phyloP scores from a whole-genome alignment of 92 coral and sea anemone genomes.

The Palythoa heliodiscus region DNA sequence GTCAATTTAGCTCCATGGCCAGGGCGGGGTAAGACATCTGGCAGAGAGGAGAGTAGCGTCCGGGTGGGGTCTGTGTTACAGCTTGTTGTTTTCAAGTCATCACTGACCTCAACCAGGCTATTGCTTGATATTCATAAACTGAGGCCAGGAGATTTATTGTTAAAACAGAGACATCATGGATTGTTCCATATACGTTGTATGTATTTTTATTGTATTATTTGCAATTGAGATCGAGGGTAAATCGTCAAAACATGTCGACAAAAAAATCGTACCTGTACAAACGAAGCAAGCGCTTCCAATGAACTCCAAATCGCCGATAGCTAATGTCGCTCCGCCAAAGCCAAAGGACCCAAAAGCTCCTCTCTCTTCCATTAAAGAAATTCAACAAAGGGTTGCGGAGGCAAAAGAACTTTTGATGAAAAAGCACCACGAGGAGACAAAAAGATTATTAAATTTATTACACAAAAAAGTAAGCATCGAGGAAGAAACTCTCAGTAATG shows the following conservation, averaged over 20 bases:
- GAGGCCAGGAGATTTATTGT: not conserved
- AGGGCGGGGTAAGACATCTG: slow-evolving; percentile 31
- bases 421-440: slow-evolving; percentile 39
- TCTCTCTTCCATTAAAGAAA: slow-evolving; percentile 47
- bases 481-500: slow-evolving; percentile 62
- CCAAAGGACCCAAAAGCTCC: slow-evolving; percentile 1
- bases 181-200: slow-evolving; percentile 5
- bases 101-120: slow-evolving; percentile 21
- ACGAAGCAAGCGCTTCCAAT: slow-evolving; percentile 31
- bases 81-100: slow-evolving; percentile 19
- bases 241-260: slow-evolving; percentile 40
- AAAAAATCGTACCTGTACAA: not conserved
- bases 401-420: slow-evolving; percentile 47
- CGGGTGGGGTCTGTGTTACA: slow-evolving; percentile 9
- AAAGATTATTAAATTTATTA: slow-evolving; percentile 26
- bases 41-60: not conserved
- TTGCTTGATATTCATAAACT: not conserved
- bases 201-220: not conserved
- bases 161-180: not conserved
- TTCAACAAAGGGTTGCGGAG: slow-evolving; percentile 54
- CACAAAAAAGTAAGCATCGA: slow-evolving; percentile 30
- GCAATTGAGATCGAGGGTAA: slow-evolving; percentile 13
- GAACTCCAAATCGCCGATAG: not conserved
- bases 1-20: slow-evolving; percentile 21
- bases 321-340: not conserved